phyloP scores from a whole-genome alignment of 2,113 vertebrate species.

The Cyanistes caeruleus region DNA sequence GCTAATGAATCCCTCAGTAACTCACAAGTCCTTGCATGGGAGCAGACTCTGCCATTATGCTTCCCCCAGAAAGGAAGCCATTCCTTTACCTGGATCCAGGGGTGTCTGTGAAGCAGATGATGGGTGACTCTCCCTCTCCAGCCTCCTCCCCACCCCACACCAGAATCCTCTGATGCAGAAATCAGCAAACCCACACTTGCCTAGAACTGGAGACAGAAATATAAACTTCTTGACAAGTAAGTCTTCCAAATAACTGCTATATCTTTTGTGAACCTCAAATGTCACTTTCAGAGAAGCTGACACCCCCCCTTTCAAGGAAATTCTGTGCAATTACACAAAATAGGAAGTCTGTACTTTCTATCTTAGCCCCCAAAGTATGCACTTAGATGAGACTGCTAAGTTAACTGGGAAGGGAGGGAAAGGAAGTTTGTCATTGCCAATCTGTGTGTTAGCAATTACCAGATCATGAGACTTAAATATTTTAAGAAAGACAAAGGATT shows the following conservation, averaged over 20 bases:
- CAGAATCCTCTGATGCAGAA: neutral
- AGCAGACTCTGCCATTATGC: neutral
- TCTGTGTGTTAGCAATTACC: neutral
- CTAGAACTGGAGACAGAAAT: neutral
- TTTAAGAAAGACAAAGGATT: neutral
- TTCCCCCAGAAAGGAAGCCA: neutral
- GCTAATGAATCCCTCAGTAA: neutral
- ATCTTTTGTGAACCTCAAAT: neutral
- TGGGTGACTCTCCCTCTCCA: neutral
- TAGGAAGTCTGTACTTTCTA: slow-evolving; percentile 45
- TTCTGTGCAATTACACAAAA: neutral
- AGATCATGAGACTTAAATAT: neutral
- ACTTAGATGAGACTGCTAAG: neutral
- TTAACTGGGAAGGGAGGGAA: neutral
- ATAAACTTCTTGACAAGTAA: neutral
- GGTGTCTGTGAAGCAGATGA: neutral
- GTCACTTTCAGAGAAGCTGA: neutral
- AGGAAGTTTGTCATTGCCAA: neutral
- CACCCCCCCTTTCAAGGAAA: neutral
- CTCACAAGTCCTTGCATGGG: neutral
- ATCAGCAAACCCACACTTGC: neutral
- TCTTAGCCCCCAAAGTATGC: neutral
- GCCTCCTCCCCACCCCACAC: neutral
- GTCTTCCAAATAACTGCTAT: neutral
- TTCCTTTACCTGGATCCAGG: slow-evolving; percentile 34